phyloP scores from a whole-genome alignment of 2,113 vertebrate species.

The Epinephelus lanceolatus region DNA sequence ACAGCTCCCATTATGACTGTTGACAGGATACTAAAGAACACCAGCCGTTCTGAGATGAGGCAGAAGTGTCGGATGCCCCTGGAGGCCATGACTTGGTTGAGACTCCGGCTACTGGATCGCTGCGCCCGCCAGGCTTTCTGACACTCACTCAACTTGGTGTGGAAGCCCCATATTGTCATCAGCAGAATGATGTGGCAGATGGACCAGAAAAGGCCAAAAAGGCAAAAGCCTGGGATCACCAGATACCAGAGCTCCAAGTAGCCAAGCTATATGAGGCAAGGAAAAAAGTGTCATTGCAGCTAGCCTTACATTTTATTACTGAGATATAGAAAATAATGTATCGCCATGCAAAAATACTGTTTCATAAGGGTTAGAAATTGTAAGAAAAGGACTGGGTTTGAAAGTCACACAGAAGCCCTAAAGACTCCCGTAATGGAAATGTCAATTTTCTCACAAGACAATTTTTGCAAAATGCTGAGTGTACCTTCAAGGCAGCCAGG shows the following conservation, averaged over 20 bases:
- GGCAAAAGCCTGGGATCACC: constrained; percentile 96
- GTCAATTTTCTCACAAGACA: neutral
- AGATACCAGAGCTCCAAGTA: constrained; percentile 95
- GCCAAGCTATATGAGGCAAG: constrained; percentile 76
- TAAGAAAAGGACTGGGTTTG: neutral
- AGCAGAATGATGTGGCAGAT: constrained; percentile 95
- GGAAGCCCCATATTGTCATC: constrained; percentile 97
- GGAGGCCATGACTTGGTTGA: constrained; percentile 97
- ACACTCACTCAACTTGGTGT: constrained; percentile 95
- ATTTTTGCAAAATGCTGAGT: constrained; percentile 4
- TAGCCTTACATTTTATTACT: neutral
- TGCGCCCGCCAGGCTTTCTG: constrained; percentile 91
- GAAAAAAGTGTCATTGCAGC: constrained; percentile 1
- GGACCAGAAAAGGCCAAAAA: constrained; percentile 97
- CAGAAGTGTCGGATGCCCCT: constrained; percentile 99
- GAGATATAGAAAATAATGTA: neutral
- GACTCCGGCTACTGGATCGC: constrained; percentile 87
- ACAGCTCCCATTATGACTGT: constrained; percentile 92
- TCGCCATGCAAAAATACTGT: neutral
- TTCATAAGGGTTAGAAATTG: neutral
- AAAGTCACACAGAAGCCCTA: neutral
- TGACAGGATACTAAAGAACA: constrained; percentile 93
- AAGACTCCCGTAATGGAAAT: constrained; percentile 21
- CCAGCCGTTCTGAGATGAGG: constrained; percentile 95
- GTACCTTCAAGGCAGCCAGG: constrained; percentile 92